A percentile compares a stretch with the other conserved stretches of the same genome.
phyloP scores from a whole-genome alignment of 2,797 vertebrate genomes.

The Bovichtus diacanthus region DNA sequence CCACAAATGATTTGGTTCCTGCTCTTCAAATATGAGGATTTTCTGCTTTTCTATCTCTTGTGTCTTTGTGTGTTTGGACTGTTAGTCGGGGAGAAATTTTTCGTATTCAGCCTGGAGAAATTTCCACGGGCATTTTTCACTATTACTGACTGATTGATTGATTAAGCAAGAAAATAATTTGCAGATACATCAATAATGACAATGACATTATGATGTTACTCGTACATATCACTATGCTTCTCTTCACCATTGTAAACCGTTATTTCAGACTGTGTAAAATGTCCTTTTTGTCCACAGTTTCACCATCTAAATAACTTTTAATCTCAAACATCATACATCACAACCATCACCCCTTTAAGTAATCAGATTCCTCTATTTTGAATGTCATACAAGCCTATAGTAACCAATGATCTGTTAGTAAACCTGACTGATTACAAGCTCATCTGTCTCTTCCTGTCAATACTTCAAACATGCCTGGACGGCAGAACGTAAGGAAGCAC shows the following conservation, averaged over 20 bases:
- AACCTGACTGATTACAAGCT: slow-evolving; percentile 13
- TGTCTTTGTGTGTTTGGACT: not conserved
- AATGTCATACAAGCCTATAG: not conserved
- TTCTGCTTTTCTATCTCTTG: not conserved
- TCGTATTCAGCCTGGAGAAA: not conserved
- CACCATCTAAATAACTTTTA: not conserved
- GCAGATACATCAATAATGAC: not conserved
- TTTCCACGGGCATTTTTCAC: not conserved
- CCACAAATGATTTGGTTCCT: not conserved
- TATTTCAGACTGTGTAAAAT: slow-evolving; percentile 5
- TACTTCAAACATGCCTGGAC: slow-evolving; percentile 25
- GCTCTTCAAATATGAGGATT: not conserved
- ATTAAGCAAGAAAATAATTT: not conserved
- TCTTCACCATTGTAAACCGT: not conserved
- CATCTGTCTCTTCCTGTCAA: slow-evolving; percentile 17
- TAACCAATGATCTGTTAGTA: not conserved
- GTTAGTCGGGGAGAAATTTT: not conserved
- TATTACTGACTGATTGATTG: not conserved
- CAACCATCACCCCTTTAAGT: not conserved
- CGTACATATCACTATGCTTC: not conserved
- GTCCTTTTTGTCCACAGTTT: not conserved
- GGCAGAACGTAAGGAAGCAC: slow-evolving; percentile 20
- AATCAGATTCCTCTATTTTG: not conserved
- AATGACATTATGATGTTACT: not conserved
- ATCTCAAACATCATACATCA: not conserved